Percentiles rank a stretch among this genome's conserved stretches.
These are phyloP conservation scores for Dromiciops gliroides DNA, from an alignment of 2,113 vertebrate genomes.

Conservation along the genomic window DNA sequence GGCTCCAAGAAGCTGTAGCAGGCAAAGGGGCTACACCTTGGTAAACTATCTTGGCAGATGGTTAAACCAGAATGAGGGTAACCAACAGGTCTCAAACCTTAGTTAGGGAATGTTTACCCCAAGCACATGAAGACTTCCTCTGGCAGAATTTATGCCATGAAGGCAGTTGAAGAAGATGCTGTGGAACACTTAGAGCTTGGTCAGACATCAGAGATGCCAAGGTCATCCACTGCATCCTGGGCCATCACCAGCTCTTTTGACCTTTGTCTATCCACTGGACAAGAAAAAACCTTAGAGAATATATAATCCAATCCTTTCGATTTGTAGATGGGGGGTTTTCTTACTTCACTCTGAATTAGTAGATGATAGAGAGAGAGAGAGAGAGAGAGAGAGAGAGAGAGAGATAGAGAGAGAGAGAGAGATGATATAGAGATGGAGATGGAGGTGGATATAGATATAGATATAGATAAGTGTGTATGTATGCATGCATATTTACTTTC, in stretches of 20 bases:
- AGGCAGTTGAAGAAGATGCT: background rate
- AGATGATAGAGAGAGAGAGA: no score
- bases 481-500: no score
- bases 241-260: background rate
- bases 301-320: background rate
- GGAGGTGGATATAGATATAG: no score
- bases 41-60: no score
- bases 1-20: background rate
- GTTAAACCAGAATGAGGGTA: background rate
- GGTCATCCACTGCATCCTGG: background rate
- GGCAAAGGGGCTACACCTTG: background rate
- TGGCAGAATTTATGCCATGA: background rate
- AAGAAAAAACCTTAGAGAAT: background rate
- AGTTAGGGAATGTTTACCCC: background rate
- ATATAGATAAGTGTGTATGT: no score
- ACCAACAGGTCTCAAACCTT: background rate
- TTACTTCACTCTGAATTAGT: background rate
- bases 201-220: background rate
- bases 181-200: background rate
- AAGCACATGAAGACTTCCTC: background rate
- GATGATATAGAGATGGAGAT: no score
- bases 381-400: no score
- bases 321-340: background rate
- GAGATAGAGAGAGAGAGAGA: no score
- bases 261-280: background rate